Evolutionary conservation across 1,140 invertebrate genomes (phyloP).

Genomic region (Drosophila equinoxialis): DNA sequence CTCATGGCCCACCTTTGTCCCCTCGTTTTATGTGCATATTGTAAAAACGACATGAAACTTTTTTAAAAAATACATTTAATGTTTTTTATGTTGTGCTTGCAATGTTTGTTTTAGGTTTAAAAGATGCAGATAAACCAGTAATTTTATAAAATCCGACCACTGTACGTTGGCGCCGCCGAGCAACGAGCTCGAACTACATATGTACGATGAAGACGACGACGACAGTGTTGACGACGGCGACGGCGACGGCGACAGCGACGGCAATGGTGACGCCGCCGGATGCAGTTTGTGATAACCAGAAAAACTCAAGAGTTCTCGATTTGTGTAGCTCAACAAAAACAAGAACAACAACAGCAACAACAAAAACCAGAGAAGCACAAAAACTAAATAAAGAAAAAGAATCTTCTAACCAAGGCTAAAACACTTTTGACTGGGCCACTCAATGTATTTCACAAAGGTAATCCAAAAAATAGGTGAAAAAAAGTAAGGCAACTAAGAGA

Average conservation of each 20-base stretch:
- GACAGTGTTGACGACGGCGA: background rate
- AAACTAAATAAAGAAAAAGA: background rate
- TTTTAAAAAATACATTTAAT: too few relatives aligned
- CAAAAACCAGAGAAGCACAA: background rate
- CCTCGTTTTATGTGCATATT: too few relatives aligned
- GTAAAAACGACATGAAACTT: too few relatives aligned
- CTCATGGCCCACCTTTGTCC: too few relatives aligned
- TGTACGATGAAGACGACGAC: background rate
- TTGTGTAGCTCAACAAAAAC: slow-evolving; percentile 28
- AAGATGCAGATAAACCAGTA: too few relatives aligned
- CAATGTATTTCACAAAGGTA: slow-evolving; percentile 49
- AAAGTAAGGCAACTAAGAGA: slow-evolving; percentile 27
- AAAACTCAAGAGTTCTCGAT: slow-evolving; percentile 57
- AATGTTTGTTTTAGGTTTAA: too few relatives aligned
- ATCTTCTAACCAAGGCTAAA: slow-evolving; percentile 24
- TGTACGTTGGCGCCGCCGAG: background rate
- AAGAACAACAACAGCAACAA: background rate
- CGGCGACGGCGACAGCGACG: slow-evolving; percentile 11
- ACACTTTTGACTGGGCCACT: slow-evolving; percentile 36
- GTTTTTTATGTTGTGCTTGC: too few relatives aligned
- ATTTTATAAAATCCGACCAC: too few relatives aligned
- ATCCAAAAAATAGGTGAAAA: background rate
- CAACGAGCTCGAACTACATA: slow-evolving; percentile 1
- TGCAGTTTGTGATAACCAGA: slow-evolving; percentile 74
- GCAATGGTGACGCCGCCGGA: slow-evolving; percentile 49